These are phyloP conservation scores for Labia minor DNA, from an alignment of 2,888 invertebrate genomes.

Conservation along the genomic window DNA sequence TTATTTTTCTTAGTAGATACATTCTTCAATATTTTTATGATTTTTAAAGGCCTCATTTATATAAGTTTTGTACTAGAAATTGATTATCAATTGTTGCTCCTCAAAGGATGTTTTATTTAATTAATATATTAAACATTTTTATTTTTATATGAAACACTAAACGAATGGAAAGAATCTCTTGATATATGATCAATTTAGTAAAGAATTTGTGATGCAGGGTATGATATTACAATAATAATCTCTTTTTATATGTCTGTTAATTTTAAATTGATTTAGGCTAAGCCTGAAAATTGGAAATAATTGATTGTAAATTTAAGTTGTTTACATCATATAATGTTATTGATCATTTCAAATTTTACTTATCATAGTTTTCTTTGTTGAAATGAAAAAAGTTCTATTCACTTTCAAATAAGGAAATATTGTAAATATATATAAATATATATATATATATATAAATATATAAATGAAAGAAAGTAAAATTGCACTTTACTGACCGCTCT, in stretches of 20 bases:
- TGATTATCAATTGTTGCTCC: too few relatives aligned
- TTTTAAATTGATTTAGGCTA: background rate
- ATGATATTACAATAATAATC: slow-evolving; percentile 13
- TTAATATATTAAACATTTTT: too few relatives aligned
- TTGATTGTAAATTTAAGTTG: background rate
- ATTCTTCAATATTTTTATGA: background rate
- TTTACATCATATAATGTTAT: background rate
- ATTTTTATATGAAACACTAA: background rate
- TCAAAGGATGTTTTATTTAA: too few relatives aligned
- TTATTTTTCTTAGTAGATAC: background rate
- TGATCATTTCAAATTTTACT: background rate
- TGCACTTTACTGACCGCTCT: background rate
- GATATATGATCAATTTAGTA: background rate
- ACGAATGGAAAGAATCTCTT: background rate
- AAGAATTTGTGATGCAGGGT: slow-evolving; percentile 4
- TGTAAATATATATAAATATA: slow-evolving; percentile 2
- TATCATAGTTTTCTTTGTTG: background rate
- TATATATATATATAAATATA: background rate
- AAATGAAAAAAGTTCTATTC: background rate
- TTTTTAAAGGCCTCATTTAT: background rate
- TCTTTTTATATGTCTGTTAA: background rate
- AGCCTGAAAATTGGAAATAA: background rate
- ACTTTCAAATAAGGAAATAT: background rate
- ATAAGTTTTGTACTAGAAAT: background rate
- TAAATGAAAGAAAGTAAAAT: background rate